Evolutionary conservation across 2,113 vertebrate genomes (phyloP), one percentile per base, ranked within the genome.

Genomic region (Bubalus kerabau): DNA sequence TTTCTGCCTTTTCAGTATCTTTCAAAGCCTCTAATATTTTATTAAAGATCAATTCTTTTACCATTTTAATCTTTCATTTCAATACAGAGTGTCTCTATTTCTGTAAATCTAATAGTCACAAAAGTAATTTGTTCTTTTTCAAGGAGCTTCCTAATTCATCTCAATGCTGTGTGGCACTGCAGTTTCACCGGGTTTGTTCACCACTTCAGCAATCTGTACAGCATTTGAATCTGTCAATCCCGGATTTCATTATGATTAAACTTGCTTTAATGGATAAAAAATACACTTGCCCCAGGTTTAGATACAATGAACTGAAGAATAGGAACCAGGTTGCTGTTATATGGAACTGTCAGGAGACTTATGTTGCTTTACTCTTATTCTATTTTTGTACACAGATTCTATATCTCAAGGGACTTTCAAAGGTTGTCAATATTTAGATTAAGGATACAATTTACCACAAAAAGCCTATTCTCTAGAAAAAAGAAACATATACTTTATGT

Each of bases 201-300:
- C 74, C 36, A 82, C 26, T 54, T 76, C 21, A 86, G 64, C 64
- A 92, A 85, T 76, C 43, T 71, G 28, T 52, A 91, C 2, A 57
- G 32, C 32, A 71, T 80, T 19, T 83, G 84, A 94, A 92, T 87
- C 67, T 30, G 48, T 62, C 80, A 87, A 56, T 84, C 14, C 67
- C 32, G 94, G 94, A 96, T 91, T 97, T 97, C 59, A 92, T 94
- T 97, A 96, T 74, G 43, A 96, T 97, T 95, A 94, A 89, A 88
- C 43, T 85, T 59, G 21, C 62, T 94, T 92, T 94, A 91, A 95
- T 83, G 15, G 19, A 71, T n/a, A 43, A 24, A 32, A 95, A 87
- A 92, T 59, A 81, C n/a, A 82, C 24, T 84, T 59, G 62, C 21
- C 40, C 26, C 59, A 87, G 57, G 74, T 90, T 94, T 82, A 86